Percentiles rank a stretch among this genome's conserved stretches.
These are phyloP conservation scores for Eupelmus urozonus DNA, from an alignment of 2,888 invertebrate genomes.

Conservation along the genomic window DNA sequence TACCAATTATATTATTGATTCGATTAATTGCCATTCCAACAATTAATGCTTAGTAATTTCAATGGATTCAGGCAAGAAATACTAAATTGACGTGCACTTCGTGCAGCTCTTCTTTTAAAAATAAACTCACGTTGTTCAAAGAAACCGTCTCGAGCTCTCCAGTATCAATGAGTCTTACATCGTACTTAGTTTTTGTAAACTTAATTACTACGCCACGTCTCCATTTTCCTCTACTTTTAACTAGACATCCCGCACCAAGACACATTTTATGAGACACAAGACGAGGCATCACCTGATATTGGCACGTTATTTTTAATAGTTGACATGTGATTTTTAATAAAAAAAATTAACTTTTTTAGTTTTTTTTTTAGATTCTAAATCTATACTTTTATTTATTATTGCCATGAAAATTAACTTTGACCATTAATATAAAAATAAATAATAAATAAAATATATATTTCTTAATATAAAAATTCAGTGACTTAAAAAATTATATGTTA, in stretches of 20 bases:
- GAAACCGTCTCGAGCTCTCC: slow-evolving; percentile 70
- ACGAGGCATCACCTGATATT: slow-evolving; percentile 74
- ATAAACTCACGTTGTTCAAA: slow-evolving; percentile 72
- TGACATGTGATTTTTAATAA: background rate
- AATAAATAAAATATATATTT: too few species aligned
- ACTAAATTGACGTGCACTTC: slow-evolving; percentile 48
- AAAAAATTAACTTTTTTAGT: background rate
- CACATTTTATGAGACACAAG: slow-evolving; percentile 70
- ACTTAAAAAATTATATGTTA: too few species aligned
- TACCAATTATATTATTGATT: slow-evolving; percentile 32
- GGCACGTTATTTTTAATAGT: slow-evolving; percentile 57
- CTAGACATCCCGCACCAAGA: slow-evolving; percentile 73
- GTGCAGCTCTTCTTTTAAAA: slow-evolving; percentile 25
- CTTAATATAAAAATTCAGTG: too few species aligned
- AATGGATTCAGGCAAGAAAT: slow-evolving; percentile 35
- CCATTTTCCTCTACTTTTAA: slow-evolving; percentile 71
- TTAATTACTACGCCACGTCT: slow-evolving; percentile 72
- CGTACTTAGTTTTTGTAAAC: slow-evolving; percentile 66
- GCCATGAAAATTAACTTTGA: too few species aligned
- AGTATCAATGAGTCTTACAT: slow-evolving; percentile 74
- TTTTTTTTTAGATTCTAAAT: background rate
- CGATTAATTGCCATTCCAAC: slow-evolving; percentile 23
- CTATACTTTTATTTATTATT: too few species aligned
- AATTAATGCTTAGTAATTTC: slow-evolving; percentile 34
- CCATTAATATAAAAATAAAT: too few species aligned